A percentile compares a stretch with the other conserved stretches of the same genome.
These are phyloP conservation scores for Poeciliopsis infans DNA, from an alignment of 2,797 vertebrate species.

Conservation along the genomic window DNA sequence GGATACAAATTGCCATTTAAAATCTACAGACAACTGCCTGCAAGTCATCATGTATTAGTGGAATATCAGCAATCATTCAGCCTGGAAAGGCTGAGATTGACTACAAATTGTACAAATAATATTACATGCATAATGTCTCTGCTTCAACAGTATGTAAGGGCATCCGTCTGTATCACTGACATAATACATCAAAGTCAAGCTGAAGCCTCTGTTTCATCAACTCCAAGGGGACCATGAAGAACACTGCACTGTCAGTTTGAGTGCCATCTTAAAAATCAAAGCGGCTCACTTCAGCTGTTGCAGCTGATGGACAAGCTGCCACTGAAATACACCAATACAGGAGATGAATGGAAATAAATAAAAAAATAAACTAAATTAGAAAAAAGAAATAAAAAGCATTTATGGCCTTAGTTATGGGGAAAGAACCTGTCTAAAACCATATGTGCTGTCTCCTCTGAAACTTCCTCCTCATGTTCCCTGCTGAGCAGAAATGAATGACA, in stretches of 20 bases:
- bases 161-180: slow-evolving; percentile 14
- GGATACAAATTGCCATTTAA: not conserved
- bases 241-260: slow-evolving; percentile 31
- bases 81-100: not conserved
- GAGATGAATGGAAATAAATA: slow-evolving; percentile 7
- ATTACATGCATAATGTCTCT: not conserved
- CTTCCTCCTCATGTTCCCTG: slow-evolving; percentile 21
- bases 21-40: not conserved
- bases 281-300: slow-evolving; percentile 18
- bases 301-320: slow-evolving; percentile 52
- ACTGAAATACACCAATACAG: slow-evolving; percentile 31
- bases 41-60: not conserved
- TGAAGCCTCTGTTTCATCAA: slow-evolving; percentile 27
- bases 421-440: slow-evolving; percentile 2
- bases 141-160: not conserved
- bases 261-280: slow-evolving; percentile 49
- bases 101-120: slow-evolving; percentile 1
- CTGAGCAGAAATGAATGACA: slow-evolving; percentile 44
- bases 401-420: slow-evolving; percentile 8
- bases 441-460: slow-evolving; percentile 18
- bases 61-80: not conserved
- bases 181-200: slow-evolving; percentile 8
- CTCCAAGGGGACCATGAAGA: slow-evolving; percentile 34
- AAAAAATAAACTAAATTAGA: not conserved
- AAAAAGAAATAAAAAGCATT: not conserved